phyloP scores from a whole-genome alignment of 2,797 vertebrate genomes.

The Eulemur coronatus region DNA sequence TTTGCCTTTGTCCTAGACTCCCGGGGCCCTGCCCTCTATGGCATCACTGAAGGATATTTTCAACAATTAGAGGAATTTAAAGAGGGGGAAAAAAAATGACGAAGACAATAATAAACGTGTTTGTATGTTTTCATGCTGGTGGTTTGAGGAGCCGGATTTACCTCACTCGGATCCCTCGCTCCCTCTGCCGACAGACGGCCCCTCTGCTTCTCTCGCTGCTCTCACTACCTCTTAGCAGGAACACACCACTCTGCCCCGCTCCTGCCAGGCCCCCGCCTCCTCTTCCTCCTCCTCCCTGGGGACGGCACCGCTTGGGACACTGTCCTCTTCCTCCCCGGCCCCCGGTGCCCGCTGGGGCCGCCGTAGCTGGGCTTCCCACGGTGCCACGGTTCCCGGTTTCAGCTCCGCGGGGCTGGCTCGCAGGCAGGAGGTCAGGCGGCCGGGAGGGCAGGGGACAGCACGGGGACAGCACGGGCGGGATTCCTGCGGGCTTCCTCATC shows the following conservation, averaged over 20 bases:
- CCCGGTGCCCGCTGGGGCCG: not conserved
- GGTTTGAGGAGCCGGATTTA: constrained; percentile 87
- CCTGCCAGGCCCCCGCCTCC: not conserved
- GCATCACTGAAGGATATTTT: constrained; percentile 87
- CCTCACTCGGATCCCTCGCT: constrained; percentile 83
- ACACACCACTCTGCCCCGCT: not conserved
- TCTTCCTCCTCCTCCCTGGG: constrained; percentile 24
- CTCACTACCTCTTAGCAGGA: constrained; percentile 91
- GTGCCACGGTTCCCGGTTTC: not conserved
- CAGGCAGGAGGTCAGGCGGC: not conserved
- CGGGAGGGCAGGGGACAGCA: not conserved
- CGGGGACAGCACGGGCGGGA: not conserved
- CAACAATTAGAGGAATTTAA: constrained; percentile 86
- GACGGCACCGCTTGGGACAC: not conserved
- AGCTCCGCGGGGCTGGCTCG: not conserved
- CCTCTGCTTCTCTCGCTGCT: constrained; percentile 77
- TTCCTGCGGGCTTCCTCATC: not conserved
- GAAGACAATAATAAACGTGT: constrained; percentile 80
- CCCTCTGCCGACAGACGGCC: constrained; percentile 78
- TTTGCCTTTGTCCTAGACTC: constrained; percentile 31
- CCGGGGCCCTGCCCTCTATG: constrained; percentile 25
- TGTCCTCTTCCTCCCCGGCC: not conserved
- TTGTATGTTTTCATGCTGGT: constrained; percentile 87
- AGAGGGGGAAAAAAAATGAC: constrained; percentile 80
- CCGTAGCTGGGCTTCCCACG: not conserved